Conservation (phyloP, 1,140 invertebrate species). For the Triops cancriformis region DNA sequence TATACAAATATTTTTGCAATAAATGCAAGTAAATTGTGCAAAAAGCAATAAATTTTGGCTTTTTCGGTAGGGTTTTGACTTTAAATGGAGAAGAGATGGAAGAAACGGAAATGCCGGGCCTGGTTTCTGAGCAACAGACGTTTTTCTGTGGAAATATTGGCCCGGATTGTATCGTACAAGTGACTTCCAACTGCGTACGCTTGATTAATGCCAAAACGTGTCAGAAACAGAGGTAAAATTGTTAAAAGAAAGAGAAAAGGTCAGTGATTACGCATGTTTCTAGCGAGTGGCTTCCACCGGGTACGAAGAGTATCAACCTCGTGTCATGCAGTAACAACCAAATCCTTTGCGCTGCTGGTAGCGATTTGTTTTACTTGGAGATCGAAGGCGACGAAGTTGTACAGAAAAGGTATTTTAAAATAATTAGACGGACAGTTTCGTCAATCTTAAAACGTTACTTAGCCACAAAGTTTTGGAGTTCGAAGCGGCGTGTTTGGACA, state of each 20-base stretch:
- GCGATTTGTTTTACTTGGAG: constrained; percentile 80
- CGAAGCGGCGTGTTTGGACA: constrained; percentile 93
- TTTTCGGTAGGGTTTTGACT: constrained; percentile 59
- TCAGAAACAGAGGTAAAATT: constrained; percentile 45
- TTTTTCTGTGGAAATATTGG: constrained; percentile 86
- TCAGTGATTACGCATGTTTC: constrained; percentile 22
- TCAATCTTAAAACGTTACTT: neutral
- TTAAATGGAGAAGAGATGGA: constrained; percentile 92
- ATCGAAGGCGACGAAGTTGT: constrained; percentile 55
- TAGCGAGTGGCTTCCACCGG: constrained; percentile 67
- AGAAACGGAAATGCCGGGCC: constrained; percentile 85
- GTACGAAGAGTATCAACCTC: constrained; percentile 71
- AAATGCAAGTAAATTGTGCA: no score
- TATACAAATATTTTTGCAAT: no score
- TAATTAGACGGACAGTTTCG: neutral
- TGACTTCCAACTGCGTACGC: constrained; percentile 63
- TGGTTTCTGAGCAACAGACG: constrained; percentile 82
- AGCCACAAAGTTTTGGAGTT: constrained; percentile 65
- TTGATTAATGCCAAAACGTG: constrained; percentile 58
- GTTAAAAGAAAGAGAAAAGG: neutral
- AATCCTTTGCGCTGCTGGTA: constrained; percentile 79
- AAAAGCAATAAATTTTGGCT: no score
- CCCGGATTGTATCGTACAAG: constrained; percentile 70
- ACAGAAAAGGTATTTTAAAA: constrained; percentile 47
- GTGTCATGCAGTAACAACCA: constrained; percentile 76